Conservation (phyloP, 2,888 invertebrate genomes). For the Drosophila trichaetosa region DNA sequence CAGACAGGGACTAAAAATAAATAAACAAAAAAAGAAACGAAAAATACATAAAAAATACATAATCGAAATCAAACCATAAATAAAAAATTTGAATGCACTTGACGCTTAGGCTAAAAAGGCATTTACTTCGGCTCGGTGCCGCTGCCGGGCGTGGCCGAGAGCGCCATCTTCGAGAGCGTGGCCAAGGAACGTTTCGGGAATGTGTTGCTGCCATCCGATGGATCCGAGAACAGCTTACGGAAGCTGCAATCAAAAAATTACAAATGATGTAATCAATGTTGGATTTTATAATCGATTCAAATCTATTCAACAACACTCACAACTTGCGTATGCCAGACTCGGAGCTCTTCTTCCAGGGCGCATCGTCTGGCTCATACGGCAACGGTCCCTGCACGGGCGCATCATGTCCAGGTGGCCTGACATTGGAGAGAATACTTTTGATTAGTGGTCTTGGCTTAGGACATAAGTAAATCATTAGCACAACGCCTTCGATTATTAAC, state of each 20-base stretch:
- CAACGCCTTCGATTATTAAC: not conserved
- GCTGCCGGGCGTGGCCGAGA: conserved; percentile 83
- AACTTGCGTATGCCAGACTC: conserved; percentile 96
- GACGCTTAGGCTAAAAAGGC: conserved; percentile 59
- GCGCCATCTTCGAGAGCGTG: conserved; percentile 91
- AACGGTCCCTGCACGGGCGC: conserved; percentile 98
- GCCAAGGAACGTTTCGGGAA: conserved; percentile 93
- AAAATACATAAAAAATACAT: conserved; percentile 30
- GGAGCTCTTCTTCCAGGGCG: conserved; percentile 93
- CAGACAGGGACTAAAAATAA: conserved; percentile 66
- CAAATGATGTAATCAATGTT: not conserved
- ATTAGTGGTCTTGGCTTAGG: not conserved
- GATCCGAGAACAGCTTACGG: conserved; percentile 94
- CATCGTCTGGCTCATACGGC: conserved; percentile 98
- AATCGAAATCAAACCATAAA: conserved; percentile 38
- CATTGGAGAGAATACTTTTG: not conserved
- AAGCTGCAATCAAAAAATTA: conserved; percentile 87
- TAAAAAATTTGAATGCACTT: conserved; percentile 50
- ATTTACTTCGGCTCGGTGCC: conserved; percentile 69
- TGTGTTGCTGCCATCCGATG: conserved; percentile 85
- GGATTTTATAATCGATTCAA: not conserved
- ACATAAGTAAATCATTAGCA: not conserved
- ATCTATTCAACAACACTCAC: conserved; percentile 87
- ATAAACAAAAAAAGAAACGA: conserved; percentile 47
- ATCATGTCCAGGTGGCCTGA: conserved; percentile 89